These are phyloP conservation scores for Nyctibius bracteatus DNA, from an alignment of 2,113 vertebrate genomes.

Conservation along the genomic window DNA sequence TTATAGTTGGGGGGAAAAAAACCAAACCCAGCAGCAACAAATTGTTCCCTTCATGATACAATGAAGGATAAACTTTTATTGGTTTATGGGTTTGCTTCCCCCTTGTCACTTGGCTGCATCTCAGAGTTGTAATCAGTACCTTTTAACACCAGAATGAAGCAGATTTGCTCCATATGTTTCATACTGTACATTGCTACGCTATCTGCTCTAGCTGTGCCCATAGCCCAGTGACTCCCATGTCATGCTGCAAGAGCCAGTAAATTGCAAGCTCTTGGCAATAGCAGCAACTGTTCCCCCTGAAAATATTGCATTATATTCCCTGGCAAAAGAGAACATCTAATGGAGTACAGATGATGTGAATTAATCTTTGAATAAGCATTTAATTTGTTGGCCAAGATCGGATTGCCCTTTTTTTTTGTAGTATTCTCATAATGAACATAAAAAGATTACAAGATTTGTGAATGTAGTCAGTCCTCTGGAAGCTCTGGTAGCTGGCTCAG, in stretches of 20 bases:
- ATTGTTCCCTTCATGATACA: background rate
- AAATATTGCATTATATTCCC: conserved; percentile 64
- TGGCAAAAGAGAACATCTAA: conserved; percentile 59
- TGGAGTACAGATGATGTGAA: conserved; percentile 64
- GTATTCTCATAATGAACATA: conserved; percentile 60
- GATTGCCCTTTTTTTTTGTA: conserved; percentile 13
- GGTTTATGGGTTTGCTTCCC: background rate
- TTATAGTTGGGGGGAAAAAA: background rate
- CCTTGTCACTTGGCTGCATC: conserved; percentile 26
- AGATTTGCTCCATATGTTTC: conserved; percentile 46
- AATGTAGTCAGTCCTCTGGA: conserved; percentile 60
- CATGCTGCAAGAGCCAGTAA: conserved; percentile 41
- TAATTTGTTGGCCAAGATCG: conserved; percentile 60
- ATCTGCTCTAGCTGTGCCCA: conserved; percentile 32
- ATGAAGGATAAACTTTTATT: background rate
- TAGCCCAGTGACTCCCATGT: conserved; percentile 45
- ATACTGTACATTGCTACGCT: background rate
- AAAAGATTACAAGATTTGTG: conserved; percentile 61
- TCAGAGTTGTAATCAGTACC: background rate
- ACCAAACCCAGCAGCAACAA: background rate
- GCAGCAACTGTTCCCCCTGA: conserved; percentile 36
- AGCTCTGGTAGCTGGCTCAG: conserved; percentile 38
- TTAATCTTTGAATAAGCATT: conserved; percentile 65
- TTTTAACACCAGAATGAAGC: conserved; percentile 43
- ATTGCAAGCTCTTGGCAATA: conserved; percentile 49